Base-by-base conservation (phyloP, 2,888 invertebrate species). In the Campoplex capitator region DNA sequence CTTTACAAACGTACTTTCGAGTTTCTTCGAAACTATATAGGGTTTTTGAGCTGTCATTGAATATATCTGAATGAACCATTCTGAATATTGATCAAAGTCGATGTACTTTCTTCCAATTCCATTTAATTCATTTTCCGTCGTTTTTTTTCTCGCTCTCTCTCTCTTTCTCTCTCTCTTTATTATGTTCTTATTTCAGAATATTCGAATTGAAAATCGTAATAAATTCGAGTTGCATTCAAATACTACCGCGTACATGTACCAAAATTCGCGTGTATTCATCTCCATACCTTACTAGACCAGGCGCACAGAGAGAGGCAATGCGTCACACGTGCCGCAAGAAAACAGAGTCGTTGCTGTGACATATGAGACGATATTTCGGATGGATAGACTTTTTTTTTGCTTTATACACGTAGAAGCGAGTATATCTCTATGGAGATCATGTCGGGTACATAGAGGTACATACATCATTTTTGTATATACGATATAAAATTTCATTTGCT, bases 281-380 rank as follows among this genome's bases (percentile, higher is more conserved):
- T 58, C 58, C 58, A 58, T 16, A 32, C 6, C 7, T 16, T 16
- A 62, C 70, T 38, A 62, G 35, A 62, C 35, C 68, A 38, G 62
- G 74, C 70, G 76, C 51, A 82, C 75, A 77, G 71, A 71, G 54
- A 83, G 56, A 51, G 65, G 68, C 88, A 86, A 86, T 92, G 91
- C 90, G 91, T 92, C 91, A 92, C 93, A 92, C 89, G 90, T 93
- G 93, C 90, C 91, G 91, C 92, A 92, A 91, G 92, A 92, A 92
- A 92, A 92, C 93, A 93, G 93, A 93, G 93, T 92, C 92, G 93
- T 94, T 91, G 92, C 90, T 89, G 91, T 93, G 93, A 93, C 92
- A 93, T 93, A 93, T 93, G 93, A 93, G 91, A 92, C 91, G 89
- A 92, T 92, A 92, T 91, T 89, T 92, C 91, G 91, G 87, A 71